Base-by-base conservation (phyloP, 2,113 vertebrate species). In the Mus spicilegus region DNA sequence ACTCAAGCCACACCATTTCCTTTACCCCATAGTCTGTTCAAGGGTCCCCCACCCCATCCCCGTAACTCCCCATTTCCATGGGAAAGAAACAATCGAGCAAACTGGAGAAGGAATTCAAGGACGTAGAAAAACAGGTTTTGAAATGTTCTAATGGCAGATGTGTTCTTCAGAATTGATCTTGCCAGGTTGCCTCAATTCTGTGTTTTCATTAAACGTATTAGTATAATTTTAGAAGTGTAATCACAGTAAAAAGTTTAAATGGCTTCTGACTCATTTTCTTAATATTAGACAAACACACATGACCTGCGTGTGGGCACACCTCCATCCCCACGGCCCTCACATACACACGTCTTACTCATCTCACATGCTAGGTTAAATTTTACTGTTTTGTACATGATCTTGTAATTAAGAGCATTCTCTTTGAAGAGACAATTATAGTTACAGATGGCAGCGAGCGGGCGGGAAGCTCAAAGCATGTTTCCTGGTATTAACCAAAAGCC, bases 391-490 rank as follows among this genome's bases (percentile, higher is more conserved):
- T 76, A 39, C 42, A 16, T 96, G 89, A 94, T 93, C 87, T 96
- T 96, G 46, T 96, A 96, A 97, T 96, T 96, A 95, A 87, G 78
- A 91, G 94, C 39, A 24, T 82, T 89, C 94, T 95, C 94, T 98
- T 89, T 96, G 95, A 97, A 94, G 87, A 93, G 82, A 86, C 93
- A 95, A 92, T 97, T 96, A 92, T 65, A 97, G 90, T 96, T 96
- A 78, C 56, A 97, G 90, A 95, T 87, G 80, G 86, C 51, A 86
- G 58, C 46, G 75, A 96, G 67, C 33, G 19, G 42, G 69, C 33
- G 19, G 42, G 69, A 95, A 90, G 90, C 86, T 94, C 97, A 96
- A 92, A 96, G 94, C 89, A 72, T 42, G 65, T 94, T 92, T 67
- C 81, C 49, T 4, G 14, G 67, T 90, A 87, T 92, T 97, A 92